Conservation (phyloP, 2,797 vertebrate genomes). For the Sebastes elongatus region DNA sequence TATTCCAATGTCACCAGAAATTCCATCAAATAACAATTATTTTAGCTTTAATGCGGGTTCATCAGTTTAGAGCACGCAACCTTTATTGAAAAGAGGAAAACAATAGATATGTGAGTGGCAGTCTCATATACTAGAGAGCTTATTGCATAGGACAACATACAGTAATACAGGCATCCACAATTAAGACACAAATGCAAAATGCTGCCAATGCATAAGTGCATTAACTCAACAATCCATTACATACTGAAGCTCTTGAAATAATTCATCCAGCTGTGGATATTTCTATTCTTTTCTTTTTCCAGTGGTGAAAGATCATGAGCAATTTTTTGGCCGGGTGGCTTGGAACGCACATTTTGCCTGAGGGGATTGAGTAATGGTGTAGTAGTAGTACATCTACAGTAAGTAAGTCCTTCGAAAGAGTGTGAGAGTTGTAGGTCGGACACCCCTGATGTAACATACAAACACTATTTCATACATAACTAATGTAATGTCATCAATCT, state of each 20-base stretch:
- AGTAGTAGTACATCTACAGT: slow-evolving; percentile 24
- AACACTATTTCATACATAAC: slow-evolving; percentile 28
- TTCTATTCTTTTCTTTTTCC: slow-evolving; percentile 18
- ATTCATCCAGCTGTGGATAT: slow-evolving; percentile 21
- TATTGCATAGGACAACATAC: neutral
- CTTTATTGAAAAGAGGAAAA: neutral
- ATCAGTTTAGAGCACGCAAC: neutral
- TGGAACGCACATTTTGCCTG: slow-evolving; percentile 52
- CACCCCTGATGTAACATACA: slow-evolving; percentile 2
- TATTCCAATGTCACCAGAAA: neutral
- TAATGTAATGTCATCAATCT: slow-evolving; percentile 24
- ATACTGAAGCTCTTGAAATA: slow-evolving; percentile 22
- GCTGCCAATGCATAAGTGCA: slow-evolving; percentile 23
- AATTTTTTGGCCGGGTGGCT: slow-evolving; percentile 51
- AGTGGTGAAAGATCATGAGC: slow-evolving; percentile 56
- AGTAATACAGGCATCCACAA: neutral
- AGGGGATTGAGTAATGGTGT: slow-evolving; percentile 59
- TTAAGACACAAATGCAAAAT: slow-evolving; percentile 12
- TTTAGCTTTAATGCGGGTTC: neutral
- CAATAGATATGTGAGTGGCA: neutral
- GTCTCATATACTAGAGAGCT: neutral
- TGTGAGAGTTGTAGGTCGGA: neutral
- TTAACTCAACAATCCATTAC: slow-evolving; percentile 40
- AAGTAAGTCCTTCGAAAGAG: slow-evolving; percentile 27
- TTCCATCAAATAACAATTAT: slow-evolving; percentile 6